These are phyloP conservation scores for Toxotes lorentzi DNA, from an alignment of 2,797 vertebrate species.

Conservation along the genomic window DNA sequence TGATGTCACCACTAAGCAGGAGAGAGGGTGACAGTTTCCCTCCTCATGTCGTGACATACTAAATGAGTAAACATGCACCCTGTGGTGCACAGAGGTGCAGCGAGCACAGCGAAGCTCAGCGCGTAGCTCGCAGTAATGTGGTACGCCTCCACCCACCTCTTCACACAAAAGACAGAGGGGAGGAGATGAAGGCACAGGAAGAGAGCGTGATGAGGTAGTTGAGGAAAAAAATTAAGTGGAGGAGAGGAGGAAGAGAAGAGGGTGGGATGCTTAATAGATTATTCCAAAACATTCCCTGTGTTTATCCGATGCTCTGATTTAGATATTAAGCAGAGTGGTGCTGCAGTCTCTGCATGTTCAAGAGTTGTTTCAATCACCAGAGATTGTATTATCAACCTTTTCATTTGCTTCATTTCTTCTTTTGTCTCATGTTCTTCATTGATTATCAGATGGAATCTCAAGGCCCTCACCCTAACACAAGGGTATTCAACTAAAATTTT, in stretches of 20 bases:
- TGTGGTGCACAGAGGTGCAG: constrained; percentile 28
- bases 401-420: neutral
- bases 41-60: constrained; percentile 45
- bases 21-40: constrained; percentile 45
- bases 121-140: constrained; percentile 26
- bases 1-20: constrained; percentile 52
- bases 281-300: constrained; percentile 24
- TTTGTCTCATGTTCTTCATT: neutral
- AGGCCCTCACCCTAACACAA: neutral
- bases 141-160: constrained; percentile 43
- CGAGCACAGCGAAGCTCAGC: neutral
- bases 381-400: neutral
- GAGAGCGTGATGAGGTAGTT: constrained; percentile 24
- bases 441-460: neutral
- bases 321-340: constrained; percentile 3
- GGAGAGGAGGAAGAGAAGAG: constrained; percentile 13
- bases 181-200: constrained; percentile 33
- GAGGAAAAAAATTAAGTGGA: neutral
- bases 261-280: constrained; percentile 9
- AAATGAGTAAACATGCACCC: constrained; percentile 62
- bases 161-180: constrained; percentile 31
- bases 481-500: too few relatives aligned
- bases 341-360: constrained; percentile 11
- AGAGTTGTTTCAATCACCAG: neutral
- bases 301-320: constrained; percentile 45